Conservation (phyloP, 35 echinoderm and acorn worm genomes). For the Holothuria glaberrima region DNA sequence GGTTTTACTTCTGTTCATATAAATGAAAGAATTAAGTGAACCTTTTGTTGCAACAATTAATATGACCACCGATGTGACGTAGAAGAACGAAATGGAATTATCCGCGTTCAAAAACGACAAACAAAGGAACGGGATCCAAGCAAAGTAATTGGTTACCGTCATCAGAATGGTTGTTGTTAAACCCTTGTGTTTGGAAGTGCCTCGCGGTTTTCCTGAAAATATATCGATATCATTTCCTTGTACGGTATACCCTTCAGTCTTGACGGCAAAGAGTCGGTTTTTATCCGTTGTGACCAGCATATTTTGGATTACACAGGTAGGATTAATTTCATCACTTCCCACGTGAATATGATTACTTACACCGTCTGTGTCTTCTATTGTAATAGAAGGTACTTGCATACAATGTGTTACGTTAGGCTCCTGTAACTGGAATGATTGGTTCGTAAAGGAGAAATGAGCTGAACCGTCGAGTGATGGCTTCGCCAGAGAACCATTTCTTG, state of each 20-base stretch:
- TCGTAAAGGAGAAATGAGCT: no score
- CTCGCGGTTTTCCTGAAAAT: no score
- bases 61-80: not conserved
- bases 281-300: no score
- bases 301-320: no score
- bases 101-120: not conserved
- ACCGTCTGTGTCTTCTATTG: not conserved
- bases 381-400: not conserved
- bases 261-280: no score
- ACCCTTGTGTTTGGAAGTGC: not conserved
- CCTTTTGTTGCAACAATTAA: conserved; percentile 20
- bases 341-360: not conserved
- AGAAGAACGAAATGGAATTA: not conserved
- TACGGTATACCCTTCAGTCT: no score
- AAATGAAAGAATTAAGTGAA: conserved; percentile 1
- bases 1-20: not conserved
- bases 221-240: no score
- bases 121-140: conserved; percentile 29
- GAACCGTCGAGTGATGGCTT: no score
- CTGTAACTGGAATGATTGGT: no score
- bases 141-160: conserved; percentile 6
- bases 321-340: not conserved
- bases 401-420: not conserved
- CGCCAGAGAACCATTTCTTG: no score
- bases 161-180: conserved; percentile 1